A percentile compares a stretch with the other conserved stretches of the same genome.
phyloP scores from a whole-genome alignment of 2,888 invertebrate genomes.

The Melangyna quadrimaculata region DNA sequence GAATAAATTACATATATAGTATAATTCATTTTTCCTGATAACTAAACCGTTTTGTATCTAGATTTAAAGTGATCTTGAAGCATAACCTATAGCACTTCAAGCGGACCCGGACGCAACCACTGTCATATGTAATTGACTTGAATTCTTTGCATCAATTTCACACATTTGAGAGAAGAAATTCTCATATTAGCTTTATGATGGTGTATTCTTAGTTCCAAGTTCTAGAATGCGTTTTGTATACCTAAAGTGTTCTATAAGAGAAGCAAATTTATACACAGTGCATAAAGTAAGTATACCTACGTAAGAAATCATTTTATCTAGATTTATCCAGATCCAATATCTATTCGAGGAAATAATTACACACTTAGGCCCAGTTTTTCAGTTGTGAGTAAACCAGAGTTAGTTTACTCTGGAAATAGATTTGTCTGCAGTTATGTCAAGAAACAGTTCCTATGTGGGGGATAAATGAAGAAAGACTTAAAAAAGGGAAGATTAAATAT shows the following conservation, averaged over 20 bases:
- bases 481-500: no score
- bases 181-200: neutral
- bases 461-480: no score
- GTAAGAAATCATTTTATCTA: neutral
- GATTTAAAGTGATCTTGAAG: constrained; percentile 1
- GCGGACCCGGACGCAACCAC: neutral
- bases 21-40: neutral
- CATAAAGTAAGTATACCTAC: neutral
- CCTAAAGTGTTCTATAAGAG: neutral
- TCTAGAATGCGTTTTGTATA: neutral
- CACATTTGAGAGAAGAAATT: neutral
- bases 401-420: no score
- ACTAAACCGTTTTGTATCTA: neutral
- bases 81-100: neutral
- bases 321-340: constrained; percentile 6
- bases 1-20: neutral
- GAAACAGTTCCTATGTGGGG: no score
- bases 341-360: constrained; percentile 1
- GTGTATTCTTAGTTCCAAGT: neutral
- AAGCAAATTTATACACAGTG: neutral
- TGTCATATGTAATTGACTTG: constrained; percentile 6
- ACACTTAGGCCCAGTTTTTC: no score
- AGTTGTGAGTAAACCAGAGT: no score
- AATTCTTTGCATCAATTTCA: constrained; percentile 11
- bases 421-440: no score